Conservation (phyloP, 2,888 invertebrate genomes). For the Diarsia rubi region DNA sequence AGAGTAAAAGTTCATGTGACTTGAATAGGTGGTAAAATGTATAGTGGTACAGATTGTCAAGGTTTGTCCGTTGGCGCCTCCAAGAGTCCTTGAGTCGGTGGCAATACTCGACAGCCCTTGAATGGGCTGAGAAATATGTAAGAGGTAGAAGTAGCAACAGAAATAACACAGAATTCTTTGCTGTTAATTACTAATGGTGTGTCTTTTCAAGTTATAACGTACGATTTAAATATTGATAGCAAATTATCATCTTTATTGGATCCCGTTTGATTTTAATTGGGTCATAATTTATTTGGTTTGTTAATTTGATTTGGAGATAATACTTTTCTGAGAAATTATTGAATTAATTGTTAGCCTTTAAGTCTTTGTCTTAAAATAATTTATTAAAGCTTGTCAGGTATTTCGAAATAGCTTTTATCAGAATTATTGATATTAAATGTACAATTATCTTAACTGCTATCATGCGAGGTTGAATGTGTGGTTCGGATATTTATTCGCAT, state of each 20-base stretch:
- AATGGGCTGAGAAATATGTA: conserved; percentile 70
- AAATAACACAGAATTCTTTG: conserved; percentile 60
- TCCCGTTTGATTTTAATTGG: conserved; percentile 28
- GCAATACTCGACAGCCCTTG: conserved; percentile 73
- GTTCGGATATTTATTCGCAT: conserved; percentile 60
- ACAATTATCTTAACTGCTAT: conserved; percentile 54
- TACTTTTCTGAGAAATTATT: conserved; percentile 24
- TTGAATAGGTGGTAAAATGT: conserved; percentile 27
- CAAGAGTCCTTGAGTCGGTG: conserved; percentile 81
- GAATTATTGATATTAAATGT: conserved; percentile 52
- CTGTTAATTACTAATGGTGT: conserved; percentile 54
- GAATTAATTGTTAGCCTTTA: conserved; percentile 3
- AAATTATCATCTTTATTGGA: conserved; percentile 38
- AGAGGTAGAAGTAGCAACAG: conserved; percentile 66
- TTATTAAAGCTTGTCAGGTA: conserved; percentile 2
- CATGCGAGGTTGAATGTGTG: conserved; percentile 49
- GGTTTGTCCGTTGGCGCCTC: conserved; percentile 80
- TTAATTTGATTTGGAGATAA: conserved; percentile 34
- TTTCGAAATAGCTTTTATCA: conserved; percentile 43
- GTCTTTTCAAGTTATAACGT: conserved; percentile 5
- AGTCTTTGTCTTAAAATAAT: conserved; percentile 13
- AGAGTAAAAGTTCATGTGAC: conserved; percentile 17
- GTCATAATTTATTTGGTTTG: conserved; percentile 38
- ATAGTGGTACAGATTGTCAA: conserved; percentile 66
- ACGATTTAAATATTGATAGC: conserved; percentile 18